Evolutionary conservation across 2,888 invertebrate species (phyloP), one percentile per base, ranked within the genome.

Genomic region (Dione vanillae): DNA sequence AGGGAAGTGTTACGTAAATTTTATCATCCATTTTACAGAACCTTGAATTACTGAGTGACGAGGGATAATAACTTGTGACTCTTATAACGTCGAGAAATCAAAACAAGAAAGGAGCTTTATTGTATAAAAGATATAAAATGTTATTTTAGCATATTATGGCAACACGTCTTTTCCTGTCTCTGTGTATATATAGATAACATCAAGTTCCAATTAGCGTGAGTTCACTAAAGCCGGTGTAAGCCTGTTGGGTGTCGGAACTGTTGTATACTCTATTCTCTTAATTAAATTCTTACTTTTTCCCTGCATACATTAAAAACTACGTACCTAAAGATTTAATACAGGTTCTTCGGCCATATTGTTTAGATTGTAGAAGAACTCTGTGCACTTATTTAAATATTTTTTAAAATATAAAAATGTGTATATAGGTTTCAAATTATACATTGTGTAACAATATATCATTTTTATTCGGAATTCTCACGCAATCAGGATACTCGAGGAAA

Each of bases 21-120:
- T 59, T 61, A 64, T 37, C 37, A 37, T 64, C 40, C 27, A 49
- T 64, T 49, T 51, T 49, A 10, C 40, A 35, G 16, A 14, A 47
- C 37, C 37, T 64, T 64, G 64, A 64, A 37, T 61, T 14, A 43
- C 43, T 20, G 43, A 43, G 43, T 61, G 43, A 61, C 61, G 10
- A 61, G 45, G 45, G 45, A 61, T 61, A 45, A 61, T 27, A 45
- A 16, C 45, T 61, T 61, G 45, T 45, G 27, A 59, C n/a, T 59
- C 59, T 43, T 43, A 59, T 27, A 43, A 45, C 45, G n/a, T 35
- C 35, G 49, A 16, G 9, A 40, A 37, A 64, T 49, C 64, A 49
- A 64, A 64, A 64, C 47, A 49, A 49, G 27, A 45, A 43, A 61
- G 11, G 11, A 43, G 45, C 16, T 37, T 37, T 40, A 3, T 27